A percentile compares a stretch with the other conserved stretches of the same genome.
These are phyloP conservation scores for Calidris pygmaea DNA, from an alignment of 2,113 vertebrate genomes.

Conservation along the genomic window DNA sequence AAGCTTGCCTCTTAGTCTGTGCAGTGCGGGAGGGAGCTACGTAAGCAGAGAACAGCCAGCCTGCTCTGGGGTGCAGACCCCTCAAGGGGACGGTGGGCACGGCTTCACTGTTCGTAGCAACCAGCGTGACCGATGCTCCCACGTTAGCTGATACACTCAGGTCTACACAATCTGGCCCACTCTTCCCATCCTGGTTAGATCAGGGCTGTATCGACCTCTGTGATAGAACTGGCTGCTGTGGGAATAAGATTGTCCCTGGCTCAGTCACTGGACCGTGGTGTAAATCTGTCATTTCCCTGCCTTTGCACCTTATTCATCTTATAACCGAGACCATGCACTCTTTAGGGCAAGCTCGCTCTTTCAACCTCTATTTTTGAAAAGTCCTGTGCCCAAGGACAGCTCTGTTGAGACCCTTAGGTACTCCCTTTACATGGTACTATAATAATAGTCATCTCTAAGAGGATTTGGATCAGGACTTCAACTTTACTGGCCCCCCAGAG, in stretches of 20 bases:
- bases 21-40: neutral
- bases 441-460: neutral
- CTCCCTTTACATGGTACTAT: neutral
- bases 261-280: neutral
- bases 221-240: neutral
- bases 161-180: neutral
- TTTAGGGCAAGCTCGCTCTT: neutral
- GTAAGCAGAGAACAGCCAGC: neutral
- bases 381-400: neutral
- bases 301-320: neutral
- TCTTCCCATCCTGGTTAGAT: neutral
- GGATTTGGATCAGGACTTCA: neutral
- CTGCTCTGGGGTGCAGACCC: neutral
- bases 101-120: neutral
- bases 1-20: neutral
- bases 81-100: neutral
- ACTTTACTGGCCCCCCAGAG: neutral
- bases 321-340: neutral
- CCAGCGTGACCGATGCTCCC: neutral
- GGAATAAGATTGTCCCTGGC: neutral
- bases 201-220: neutral
- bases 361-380: neutral
- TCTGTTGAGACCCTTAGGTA: neutral
- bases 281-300: neutral
- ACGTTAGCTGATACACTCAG: neutral